A percentile compares a stretch with the other conserved stretches of the same genome.
Evolutionary conservation across 2,888 invertebrate species (phyloP).

Genomic region (Amorpha juglandis): DNA sequence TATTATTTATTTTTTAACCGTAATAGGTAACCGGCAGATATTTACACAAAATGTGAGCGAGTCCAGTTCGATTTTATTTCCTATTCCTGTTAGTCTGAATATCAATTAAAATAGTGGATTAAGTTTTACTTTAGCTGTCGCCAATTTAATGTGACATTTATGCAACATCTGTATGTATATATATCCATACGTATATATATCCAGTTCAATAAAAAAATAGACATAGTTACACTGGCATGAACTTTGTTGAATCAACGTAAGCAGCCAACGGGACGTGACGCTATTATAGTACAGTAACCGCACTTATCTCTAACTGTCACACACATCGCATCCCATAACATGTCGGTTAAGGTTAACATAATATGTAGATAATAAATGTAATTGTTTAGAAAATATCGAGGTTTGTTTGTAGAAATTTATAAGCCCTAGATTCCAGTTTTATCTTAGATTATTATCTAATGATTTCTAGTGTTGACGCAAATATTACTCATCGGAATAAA

Average conservation of each 20-base stretch:
- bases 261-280: constrained; percentile 66
- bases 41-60: too few relatives aligned
- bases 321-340: constrained; percentile 51
- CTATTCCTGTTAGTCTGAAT: too few relatives aligned
- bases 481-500: too few relatives aligned
- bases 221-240: not conserved
- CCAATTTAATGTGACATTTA: too few relatives aligned
- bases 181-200: too few relatives aligned
- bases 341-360: not conserved
- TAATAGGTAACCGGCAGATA: too few relatives aligned
- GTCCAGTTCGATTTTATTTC: too few relatives aligned
- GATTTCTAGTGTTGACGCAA: too few relatives aligned
- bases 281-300: constrained; percentile 74
- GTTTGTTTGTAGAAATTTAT: constrained; percentile 1
- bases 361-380: not conserved
- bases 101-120: too few relatives aligned
- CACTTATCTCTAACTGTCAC: constrained; percentile 74
- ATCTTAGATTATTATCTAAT: not conserved
- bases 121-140: too few relatives aligned
- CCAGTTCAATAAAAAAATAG: not conserved
- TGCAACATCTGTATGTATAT: too few relatives aligned
- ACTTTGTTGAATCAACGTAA: constrained; percentile 43
- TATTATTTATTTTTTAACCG: too few relatives aligned
- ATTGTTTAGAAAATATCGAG: not conserved
- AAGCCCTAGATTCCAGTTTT: not conserved